Conservation (phyloP, 2,888 invertebrate genomes). For the Hydrotaea cyrtoneurina region DNA sequence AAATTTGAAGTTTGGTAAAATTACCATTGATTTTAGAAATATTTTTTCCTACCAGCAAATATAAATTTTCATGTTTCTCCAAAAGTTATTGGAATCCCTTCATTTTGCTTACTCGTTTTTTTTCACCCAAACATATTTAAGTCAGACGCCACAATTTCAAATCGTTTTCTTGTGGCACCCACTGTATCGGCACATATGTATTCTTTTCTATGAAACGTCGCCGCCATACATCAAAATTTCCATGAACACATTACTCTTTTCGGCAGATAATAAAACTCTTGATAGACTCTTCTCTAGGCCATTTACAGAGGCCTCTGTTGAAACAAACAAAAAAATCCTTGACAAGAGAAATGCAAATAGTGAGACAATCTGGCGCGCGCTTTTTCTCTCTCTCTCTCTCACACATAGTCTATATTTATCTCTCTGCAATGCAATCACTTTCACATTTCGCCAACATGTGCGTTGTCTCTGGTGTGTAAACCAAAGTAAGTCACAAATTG, state of each 20-base stretch:
- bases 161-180: no score
- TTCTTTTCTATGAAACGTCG: background rate
- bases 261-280: background rate
- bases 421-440: background rate
- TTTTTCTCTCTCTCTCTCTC: background rate
- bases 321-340: background rate
- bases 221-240: background rate
- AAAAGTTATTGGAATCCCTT: no score
- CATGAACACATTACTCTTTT: background rate
- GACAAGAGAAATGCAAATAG: background rate
- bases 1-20: no score
- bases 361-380: background rate
- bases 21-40: no score
- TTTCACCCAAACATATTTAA: no score
- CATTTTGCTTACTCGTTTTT: no score
- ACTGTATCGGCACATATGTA: background rate
- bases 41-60: no score
- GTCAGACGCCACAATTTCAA: no score
- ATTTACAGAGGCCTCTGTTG: background rate
- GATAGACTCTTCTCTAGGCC: background rate
- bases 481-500: background rate
- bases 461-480: background rate
- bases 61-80: no score
- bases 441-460: constrained; percentile 17
- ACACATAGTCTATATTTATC: no score